phyloP scores from a whole-genome alignment of 2,113 vertebrate genomes.

The Alces alces region DNA sequence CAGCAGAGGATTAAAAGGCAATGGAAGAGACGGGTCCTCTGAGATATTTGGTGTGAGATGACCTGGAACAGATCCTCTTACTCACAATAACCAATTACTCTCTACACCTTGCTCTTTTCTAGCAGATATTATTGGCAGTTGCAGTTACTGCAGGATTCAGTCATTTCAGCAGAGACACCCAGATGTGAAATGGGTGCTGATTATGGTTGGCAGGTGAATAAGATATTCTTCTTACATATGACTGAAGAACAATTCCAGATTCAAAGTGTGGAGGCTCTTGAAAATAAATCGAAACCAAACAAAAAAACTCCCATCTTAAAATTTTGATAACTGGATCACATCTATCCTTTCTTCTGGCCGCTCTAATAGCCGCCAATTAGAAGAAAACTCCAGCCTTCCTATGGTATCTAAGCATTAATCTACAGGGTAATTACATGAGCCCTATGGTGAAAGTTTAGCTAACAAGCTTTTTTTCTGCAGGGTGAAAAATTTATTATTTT shows the following conservation, averaged over 20 bases:
- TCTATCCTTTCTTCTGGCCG: neutral
- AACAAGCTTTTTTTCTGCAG: neutral
- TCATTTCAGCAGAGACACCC: constrained; percentile 27
- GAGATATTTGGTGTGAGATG: neutral
- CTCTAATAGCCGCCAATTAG: constrained; percentile 8
- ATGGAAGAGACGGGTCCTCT: constrained; percentile 16
- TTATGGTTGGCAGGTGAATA: neutral
- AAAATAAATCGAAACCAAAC: neutral
- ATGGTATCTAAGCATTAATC: neutral
- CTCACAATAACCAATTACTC: constrained; percentile 22
- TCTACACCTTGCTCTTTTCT: neutral
- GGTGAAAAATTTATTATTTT: neutral
- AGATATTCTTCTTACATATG: neutral
- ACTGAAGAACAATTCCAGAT: neutral
- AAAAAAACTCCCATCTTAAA: constrained; percentile 24
- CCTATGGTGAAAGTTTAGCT: constrained; percentile 29
- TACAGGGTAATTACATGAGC: neutral
- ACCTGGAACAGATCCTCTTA: constrained; percentile 49
- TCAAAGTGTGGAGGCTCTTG: neutral
- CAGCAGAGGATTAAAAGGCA: neutral
- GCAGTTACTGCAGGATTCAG: neutral
- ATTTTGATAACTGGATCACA: constrained; percentile 6
- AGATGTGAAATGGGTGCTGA: constrained; percentile 3
- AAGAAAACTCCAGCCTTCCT: constrained; percentile 4
- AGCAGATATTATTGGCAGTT: constrained; percentile 25